Evolutionary conservation across 2,888 invertebrate genomes (phyloP), one percentile per base, ranked within the genome.

Genomic region (Encarsia formosa): DNA sequence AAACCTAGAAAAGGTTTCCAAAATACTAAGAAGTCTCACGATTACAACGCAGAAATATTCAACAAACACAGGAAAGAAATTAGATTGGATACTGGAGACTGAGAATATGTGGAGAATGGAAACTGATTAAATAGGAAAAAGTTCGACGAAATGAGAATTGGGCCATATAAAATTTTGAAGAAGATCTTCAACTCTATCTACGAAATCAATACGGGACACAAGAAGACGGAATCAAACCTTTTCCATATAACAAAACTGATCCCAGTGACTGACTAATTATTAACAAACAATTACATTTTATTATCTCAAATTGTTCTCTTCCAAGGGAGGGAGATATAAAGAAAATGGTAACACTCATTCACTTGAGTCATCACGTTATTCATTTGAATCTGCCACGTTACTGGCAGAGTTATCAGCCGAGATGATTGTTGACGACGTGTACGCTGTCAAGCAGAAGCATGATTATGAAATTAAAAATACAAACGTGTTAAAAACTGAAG

Each of bases 241-340:
- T 56, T 53, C 40, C 55, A 56, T 35, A 49, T 53, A 26, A 46
- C 51, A 20, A 56, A 56, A 37, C 38, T 74, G 35, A 59, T 73
- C 56, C 59, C 50, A 16, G 15, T 41, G 41, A 3, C 15, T n/a
- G n/a, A n/a, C 9, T 5, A n/a, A 29, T 16, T 11, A 29, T 23
- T 11, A n/a, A 29, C 5, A 18, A 29, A 41, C n/a, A 41, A 41
- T 87, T n/a, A n/a, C 83, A 0, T 88, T 87, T 0, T 88, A n/a
- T n/a, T n/a, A n/a, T 86, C 34, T 16, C 4, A 16, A 15, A 15
- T 3, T 4, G 34, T 35, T 35, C 16, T 15, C 16, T 35, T 15
- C 16, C 34, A 15, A 8, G 16, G 16, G 34, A 15, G 16, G n/a
- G n/a, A 35, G 34, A 35, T 35, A 8, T 35, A 35, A 35, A 16